phyloP scores from a whole-genome alignment of 2,797 vertebrate genomes.

The Molossus molossus region DNA sequence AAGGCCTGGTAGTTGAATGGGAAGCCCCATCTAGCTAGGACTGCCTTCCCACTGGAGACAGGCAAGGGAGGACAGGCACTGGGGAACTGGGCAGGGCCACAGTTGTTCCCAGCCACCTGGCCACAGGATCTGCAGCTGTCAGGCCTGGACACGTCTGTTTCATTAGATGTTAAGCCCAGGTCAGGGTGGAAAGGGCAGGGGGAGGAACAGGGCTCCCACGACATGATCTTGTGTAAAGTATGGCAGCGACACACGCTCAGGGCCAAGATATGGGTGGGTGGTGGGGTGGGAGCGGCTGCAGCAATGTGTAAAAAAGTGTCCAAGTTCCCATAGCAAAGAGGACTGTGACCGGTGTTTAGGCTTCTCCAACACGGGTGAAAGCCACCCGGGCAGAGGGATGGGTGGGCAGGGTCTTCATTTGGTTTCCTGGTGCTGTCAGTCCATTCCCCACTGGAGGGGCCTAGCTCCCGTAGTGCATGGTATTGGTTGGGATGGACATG shows the following conservation, averaged over 20 bases:
- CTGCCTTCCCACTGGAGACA: slow-evolving; percentile 20
- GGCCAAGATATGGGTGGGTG: slow-evolving; percentile 52
- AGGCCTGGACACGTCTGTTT: slow-evolving; percentile 47
- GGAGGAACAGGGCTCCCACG: slow-evolving; percentile 1
- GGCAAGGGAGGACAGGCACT: neutral
- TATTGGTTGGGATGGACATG: slow-evolving; percentile 98
- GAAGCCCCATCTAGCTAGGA: slow-evolving; percentile 37
- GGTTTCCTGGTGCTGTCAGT: slow-evolving; percentile 89
- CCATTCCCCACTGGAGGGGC: slow-evolving; percentile 59
- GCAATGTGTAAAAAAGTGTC: slow-evolving; percentile 86
- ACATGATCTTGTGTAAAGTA: slow-evolving; percentile 77
- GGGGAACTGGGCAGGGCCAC: neutral
- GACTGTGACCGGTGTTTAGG: slow-evolving; percentile 63
- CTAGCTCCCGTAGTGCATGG: slow-evolving; percentile 98
- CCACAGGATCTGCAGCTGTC: slow-evolving; percentile 35
- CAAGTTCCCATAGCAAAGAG: slow-evolving; percentile 87
- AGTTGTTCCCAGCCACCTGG: neutral
- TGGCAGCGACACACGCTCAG: slow-evolving; percentile 75
- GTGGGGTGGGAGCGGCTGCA: slow-evolving; percentile 65
- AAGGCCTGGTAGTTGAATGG: slow-evolving; percentile 77
- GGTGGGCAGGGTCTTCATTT: slow-evolving; percentile 84
- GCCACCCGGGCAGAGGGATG: slow-evolving; percentile 66
- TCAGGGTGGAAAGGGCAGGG: slow-evolving; percentile 17
- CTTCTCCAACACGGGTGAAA: slow-evolving; percentile 70
- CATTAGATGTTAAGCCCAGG: slow-evolving; percentile 69